These are phyloP conservation scores for Neotoma lepida DNA, from an alignment of 2,113 vertebrate genomes.

Conservation along the genomic window DNA sequence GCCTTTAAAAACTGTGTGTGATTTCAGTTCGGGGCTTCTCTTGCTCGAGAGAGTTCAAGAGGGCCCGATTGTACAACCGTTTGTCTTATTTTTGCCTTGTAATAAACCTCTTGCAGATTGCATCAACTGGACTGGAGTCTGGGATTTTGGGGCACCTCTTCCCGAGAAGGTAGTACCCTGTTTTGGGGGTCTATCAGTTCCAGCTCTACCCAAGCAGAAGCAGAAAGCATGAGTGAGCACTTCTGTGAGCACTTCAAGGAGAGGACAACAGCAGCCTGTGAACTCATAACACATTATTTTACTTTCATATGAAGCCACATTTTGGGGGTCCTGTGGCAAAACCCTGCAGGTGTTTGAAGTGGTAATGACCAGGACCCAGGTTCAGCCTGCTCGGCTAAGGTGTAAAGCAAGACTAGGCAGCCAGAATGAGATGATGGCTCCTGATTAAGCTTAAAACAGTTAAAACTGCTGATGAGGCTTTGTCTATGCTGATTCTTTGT, in stretches of 20 bases:
- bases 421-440: neutral
- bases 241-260: slow-evolving; percentile 14
- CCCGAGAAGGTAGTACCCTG: too few species aligned
- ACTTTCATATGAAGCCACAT: neutral
- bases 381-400: neutral
- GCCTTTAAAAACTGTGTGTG: too few species aligned
- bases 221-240: neutral
- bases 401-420: neutral
- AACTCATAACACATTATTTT: neutral
- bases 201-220: neutral
- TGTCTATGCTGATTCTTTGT: neutral
- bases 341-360: neutral
- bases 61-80: too few species aligned
- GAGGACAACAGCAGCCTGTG: neutral
- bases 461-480: neutral
- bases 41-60: too few species aligned
- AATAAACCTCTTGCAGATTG: too few species aligned
- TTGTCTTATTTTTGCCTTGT: too few species aligned
- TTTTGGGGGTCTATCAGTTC: too few species aligned
- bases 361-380: neutral
- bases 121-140: too few species aligned
- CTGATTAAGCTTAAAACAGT: neutral
- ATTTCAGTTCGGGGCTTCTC: too few species aligned
- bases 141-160: too few species aligned
- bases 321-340: neutral